Percentiles rank a stretch among this genome's conserved stretches.
Evolutionary conservation across 2,888 invertebrate species (phyloP).

Genomic region (Podabrus alpinus): DNA sequence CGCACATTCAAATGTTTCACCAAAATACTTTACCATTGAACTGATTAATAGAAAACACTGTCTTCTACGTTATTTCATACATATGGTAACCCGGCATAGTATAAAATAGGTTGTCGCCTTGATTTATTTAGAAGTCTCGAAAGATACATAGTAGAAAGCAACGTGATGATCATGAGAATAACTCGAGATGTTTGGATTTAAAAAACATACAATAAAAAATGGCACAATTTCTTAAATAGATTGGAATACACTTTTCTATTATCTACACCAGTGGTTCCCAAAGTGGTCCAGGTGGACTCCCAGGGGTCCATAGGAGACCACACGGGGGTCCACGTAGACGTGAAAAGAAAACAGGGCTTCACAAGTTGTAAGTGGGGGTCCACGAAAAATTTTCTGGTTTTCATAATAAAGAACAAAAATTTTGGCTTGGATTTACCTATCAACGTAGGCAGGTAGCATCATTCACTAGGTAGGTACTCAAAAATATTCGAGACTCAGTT

Average conservation of each 20-base stretch:
- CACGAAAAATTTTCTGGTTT: no score
- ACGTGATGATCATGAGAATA: conserved; percentile 22
- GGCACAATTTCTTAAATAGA: background rate
- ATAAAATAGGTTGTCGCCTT: conserved; percentile 31
- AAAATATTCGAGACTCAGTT: no score
- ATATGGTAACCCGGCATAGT: conserved; percentile 26
- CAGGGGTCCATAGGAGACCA: no score
- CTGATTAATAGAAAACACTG: conserved; percentile 4
- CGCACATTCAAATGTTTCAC: background rate
- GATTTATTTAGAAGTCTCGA: conserved; percentile 30
- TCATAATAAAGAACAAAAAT: no score
- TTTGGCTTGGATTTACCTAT: no score
- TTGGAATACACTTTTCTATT: background rate
- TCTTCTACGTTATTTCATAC: conserved; percentile 23
- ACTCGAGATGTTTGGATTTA: background rate
- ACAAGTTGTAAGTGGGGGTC: no score
- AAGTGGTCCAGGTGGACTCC: no score
- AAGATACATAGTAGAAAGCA: conserved; percentile 30
- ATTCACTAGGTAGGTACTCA: no score
- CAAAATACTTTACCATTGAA: background rate
- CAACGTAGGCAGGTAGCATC: no score
- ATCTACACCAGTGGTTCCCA: no score
- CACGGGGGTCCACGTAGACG: no score
- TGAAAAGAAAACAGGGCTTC: no score
- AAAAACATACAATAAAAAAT: background rate